Base-by-base conservation (phyloP, 2,888 invertebrate species). In the Anticlea derivata region DNA sequence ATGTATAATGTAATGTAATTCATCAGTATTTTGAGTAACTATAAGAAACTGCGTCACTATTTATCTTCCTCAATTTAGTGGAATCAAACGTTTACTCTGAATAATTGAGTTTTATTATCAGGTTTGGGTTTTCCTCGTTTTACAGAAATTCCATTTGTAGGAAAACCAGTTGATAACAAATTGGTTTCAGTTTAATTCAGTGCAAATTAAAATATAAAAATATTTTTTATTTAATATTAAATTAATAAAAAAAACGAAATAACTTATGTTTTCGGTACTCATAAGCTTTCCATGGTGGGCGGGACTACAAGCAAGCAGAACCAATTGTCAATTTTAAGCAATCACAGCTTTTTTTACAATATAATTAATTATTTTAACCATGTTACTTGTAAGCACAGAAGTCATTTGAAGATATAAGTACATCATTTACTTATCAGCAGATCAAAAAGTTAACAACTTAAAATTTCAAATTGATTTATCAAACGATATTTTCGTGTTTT, bases 401-500 rank as follows among this genome's bases (percentile, higher is more conserved):
- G n/a, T n/a, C n/a, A n/a, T n/a, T n/a, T n/a, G n/a, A n/a, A n/a
- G n/a, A n/a, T n/a, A n/a, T n/a, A n/a, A n/a, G n/a, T n/a, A n/a
- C n/a, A n/a, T n/a, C n/a, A n/a, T n/a, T 35, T 29, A 5, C 40
- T 41, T 48, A 48, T 47, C 47, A 31, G 29, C 10, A 11, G n/a
- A 27, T 1, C 29, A 7, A n/a, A 31, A 48, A 35, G 40, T 39
- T 8, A 40, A 47, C 24, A 31, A 31, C 7, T 31, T 31, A 23
- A 31, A 34, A 34, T 24, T 12, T 33, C 27, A 22, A 34, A 33
- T 39, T 24, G 12, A 45, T 37, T 30, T 8, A 11, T 33, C 5
- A 17, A 20, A 20, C 24, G 27, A 11, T 26, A 23, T 31, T 29
- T 24, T 17, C 26, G 8, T 24, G 35, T 37, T 27, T 17, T 27